Evolutionary conservation across 2,113 vertebrate species (phyloP).

Genomic region (Orcinus orca): DNA sequence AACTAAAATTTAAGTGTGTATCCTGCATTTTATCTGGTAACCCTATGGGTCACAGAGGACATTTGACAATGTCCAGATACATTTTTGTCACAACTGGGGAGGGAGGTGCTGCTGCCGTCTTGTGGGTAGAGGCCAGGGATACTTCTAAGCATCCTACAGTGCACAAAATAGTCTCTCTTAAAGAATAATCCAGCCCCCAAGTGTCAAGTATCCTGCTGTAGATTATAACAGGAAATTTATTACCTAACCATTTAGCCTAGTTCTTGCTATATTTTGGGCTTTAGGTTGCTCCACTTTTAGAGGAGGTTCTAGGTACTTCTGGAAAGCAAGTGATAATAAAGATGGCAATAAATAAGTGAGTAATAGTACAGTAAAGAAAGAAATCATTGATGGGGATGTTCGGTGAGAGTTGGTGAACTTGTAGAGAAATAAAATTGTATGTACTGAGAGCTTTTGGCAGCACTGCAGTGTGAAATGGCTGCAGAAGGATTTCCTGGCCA

Average conservation of each 20-base stretch:
- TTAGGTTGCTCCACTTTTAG: background rate
- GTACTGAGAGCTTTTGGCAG: background rate
- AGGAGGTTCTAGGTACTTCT: background rate
- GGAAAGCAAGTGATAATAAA: background rate
- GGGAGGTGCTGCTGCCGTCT: background rate
- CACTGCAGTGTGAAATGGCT: rapidly evolving
- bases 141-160: background rate
- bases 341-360: background rate
- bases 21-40: background rate
- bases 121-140: background rate
- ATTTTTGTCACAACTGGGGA: background rate
- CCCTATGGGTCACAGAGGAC: background rate
- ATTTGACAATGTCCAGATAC: background rate
- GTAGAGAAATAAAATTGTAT: background rate
- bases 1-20: background rate
- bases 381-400: background rate
- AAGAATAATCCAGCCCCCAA: background rate
- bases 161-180: background rate
- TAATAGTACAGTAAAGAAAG: background rate
- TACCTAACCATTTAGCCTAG: background rate
- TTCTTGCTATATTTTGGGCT: background rate
- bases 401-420: background rate
- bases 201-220: background rate
- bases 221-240: background rate
- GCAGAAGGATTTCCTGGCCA: background rate